Conservation (phyloP, 2,888 invertebrate genomes). For the Hypercompe scribonia region DNA sequence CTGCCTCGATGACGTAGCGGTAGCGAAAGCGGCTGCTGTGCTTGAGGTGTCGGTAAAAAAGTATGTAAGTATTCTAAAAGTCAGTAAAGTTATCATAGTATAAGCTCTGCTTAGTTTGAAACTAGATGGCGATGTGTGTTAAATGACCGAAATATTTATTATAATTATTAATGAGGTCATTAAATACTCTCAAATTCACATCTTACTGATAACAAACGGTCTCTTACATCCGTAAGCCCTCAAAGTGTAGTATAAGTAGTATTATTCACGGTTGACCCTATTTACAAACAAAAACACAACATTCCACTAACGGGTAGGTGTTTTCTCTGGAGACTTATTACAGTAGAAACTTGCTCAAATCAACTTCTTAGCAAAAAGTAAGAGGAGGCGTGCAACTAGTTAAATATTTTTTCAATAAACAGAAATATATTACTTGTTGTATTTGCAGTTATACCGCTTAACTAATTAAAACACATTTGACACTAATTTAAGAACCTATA, state of each 20-base stretch:
- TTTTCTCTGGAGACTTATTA: not conserved
- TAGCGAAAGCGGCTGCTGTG: too few relatives aligned
- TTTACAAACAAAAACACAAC: not conserved
- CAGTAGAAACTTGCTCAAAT: not conserved
- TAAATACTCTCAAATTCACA: too few relatives aligned
- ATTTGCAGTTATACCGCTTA: not conserved
- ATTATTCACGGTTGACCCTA: not conserved
- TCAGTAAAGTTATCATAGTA: too few relatives aligned
- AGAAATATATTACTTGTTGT: too few relatives aligned
- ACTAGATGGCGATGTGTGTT: too few relatives aligned
- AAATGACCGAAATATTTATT: too few relatives aligned
- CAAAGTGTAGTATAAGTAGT: not conserved
- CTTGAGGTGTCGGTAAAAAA: too few relatives aligned
- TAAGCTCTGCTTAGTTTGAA: too few relatives aligned
- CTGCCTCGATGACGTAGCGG: too few relatives aligned
- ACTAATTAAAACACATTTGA: not conserved
- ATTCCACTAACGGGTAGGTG: not conserved
- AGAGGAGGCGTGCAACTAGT: not conserved
- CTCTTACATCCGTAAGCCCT: not conserved
- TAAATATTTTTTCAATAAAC: not conserved
- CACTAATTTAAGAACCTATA: not conserved
- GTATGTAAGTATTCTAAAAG: too few relatives aligned
- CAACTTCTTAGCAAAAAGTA: not conserved
- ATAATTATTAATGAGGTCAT: not conserved
- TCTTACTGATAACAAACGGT: not conserved